Conservation (phyloP, 2,888 invertebrate genomes). For the Limnephilus rhombicus region DNA sequence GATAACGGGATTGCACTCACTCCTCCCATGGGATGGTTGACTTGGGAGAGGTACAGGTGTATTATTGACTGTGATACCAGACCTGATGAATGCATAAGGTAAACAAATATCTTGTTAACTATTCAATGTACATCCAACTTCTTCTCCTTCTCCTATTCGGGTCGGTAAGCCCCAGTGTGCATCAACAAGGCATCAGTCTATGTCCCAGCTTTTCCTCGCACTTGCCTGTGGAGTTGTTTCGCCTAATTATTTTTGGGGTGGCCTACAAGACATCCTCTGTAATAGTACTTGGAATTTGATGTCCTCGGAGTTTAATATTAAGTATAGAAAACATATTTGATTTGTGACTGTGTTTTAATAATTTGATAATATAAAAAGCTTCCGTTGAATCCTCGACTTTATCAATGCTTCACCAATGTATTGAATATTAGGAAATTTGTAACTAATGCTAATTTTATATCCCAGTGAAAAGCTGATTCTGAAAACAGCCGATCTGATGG, state of each 20-base stretch:
- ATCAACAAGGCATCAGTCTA: no score
- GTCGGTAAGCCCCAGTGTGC: no score
- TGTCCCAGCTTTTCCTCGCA: no score
- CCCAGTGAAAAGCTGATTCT: constrained; percentile 77
- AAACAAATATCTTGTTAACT: background rate
- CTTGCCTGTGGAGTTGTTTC: no score
- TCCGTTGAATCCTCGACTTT: background rate
- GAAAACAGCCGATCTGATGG: constrained; percentile 77
- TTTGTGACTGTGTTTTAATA: background rate
- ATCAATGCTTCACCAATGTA: background rate
- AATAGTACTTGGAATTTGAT: no score
- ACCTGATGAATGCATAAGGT: constrained; percentile 84
- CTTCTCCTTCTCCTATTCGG: no score
- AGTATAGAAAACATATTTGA: background rate
- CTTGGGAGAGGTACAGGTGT: constrained; percentile 84
- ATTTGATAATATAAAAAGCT: background rate
- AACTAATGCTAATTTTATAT: background rate
- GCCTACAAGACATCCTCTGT: no score
- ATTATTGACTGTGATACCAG: constrained; percentile 81
- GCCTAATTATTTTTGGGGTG: no score
- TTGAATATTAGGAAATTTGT: background rate
- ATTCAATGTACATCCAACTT: background rate
- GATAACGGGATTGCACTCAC: constrained; percentile 82
- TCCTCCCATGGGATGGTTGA: constrained; percentile 87
- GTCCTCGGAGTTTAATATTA: no score